phyloP scores from a whole-genome alignment of 1,140 invertebrate genomes.

The Mesaphorura yosii region DNA sequence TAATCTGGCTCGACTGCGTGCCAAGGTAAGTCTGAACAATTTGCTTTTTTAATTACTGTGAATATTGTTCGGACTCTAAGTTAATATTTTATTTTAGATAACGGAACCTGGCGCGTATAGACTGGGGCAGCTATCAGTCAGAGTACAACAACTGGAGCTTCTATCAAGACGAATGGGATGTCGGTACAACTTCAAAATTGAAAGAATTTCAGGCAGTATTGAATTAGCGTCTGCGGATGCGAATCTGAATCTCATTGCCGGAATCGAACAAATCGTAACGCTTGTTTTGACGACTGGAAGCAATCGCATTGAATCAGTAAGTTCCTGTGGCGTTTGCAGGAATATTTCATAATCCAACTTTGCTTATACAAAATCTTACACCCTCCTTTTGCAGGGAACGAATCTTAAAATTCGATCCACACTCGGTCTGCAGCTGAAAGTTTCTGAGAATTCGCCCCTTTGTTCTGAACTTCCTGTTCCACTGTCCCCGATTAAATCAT shows the following conservation, averaged over 20 bases:
- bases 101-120: constrained; percentile 35
- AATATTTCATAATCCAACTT: not conserved
- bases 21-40: constrained; percentile 36
- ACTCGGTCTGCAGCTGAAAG: constrained; percentile 38
- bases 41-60: constrained; percentile 2
- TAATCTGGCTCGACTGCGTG: constrained; percentile 54
- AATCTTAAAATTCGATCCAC: constrained; percentile 41
- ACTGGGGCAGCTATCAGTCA: constrained; percentile 36
- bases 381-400: constrained; percentile 37
- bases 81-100: constrained; percentile 10
- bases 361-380: too few species aligned
- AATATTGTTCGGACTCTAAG: not conserved
- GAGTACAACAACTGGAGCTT: constrained; percentile 24
- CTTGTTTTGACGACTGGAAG: constrained; percentile 42
- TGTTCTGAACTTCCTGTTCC: constrained; percentile 47
- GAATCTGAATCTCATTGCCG: constrained; percentile 48
- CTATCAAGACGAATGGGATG: constrained; percentile 25
- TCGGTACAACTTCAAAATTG: constrained; percentile 23
- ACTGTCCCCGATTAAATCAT: constrained; percentile 54
- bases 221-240: constrained; percentile 33
- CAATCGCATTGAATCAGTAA: constrained; percentile 35
- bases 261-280: constrained; percentile 40
- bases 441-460: constrained; percentile 25
- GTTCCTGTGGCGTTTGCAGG: not conserved
- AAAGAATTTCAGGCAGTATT: constrained; percentile 15